phyloP scores from a whole-genome alignment of 2,113 vertebrate genomes.

The Deroptyus accipitrinus region DNA sequence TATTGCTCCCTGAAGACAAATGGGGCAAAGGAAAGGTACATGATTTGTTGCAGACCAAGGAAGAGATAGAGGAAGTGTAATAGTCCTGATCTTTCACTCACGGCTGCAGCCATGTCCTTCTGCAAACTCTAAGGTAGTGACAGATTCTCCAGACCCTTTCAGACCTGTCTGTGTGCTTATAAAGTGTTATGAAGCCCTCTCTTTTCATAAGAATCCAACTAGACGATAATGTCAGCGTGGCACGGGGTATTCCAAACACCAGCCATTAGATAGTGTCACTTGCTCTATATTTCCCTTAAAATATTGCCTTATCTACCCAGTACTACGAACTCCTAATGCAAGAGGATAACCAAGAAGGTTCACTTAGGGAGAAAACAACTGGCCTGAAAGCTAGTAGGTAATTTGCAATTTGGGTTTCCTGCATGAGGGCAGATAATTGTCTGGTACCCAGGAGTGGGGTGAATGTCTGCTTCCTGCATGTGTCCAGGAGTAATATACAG shows the following conservation, averaged over 20 bases:
- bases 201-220: neutral
- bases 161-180: neutral
- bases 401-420: neutral
- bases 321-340: neutral
- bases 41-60: neutral
- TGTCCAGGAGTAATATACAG: slow-evolving; percentile 18
- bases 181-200: neutral
- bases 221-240: neutral
- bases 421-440: neutral
- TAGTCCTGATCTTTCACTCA: neutral
- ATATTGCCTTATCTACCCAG: neutral
- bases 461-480: neutral
- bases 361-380: neutral
- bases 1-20: neutral
- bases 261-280: neutral
- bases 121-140: neutral
- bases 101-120: neutral
- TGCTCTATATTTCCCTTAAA: neutral
- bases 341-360: neutral
- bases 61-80: neutral
- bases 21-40: neutral
- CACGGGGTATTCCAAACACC: neutral
- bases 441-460: neutral
- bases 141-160: neutral
- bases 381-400: neutral